Conservation (phyloP, 2,113 vertebrate species). For the Gyps fulvus region DNA sequence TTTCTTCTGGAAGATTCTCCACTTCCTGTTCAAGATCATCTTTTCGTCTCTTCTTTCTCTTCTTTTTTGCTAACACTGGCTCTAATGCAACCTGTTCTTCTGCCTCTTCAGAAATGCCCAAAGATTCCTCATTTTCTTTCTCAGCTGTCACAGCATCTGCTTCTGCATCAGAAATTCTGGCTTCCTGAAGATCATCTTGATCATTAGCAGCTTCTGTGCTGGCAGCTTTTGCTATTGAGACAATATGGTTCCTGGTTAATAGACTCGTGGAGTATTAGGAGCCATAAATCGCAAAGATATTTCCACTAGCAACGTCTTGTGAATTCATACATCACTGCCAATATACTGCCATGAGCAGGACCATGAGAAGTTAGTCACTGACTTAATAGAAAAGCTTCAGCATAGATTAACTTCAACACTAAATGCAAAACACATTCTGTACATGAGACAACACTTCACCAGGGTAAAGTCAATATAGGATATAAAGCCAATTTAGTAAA, state of each 20-base stretch:
- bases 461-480: background rate
- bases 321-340: background rate
- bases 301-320: background rate
- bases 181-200: conserved; percentile 25
- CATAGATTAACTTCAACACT: background rate
- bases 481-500: background rate
- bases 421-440: background rate
- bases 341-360: background rate
- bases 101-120: conserved; percentile 39
- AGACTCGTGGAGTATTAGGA: background rate
- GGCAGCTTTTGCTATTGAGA: conserved; percentile 61
- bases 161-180: conserved; percentile 52
- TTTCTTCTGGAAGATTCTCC: conserved; percentile 6
- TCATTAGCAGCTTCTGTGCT: conserved; percentile 10
- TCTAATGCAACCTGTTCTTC: conserved; percentile 47
- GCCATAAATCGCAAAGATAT: background rate
- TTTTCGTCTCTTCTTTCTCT: conserved; percentile 69
- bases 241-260: background rate
- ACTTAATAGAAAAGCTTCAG: background rate
- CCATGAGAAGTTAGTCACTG: background rate
- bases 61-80: conserved; percentile 62
- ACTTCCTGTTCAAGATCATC: conserved; percentile 23
- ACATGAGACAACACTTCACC: background rate
- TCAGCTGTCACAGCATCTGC: conserved; percentile 65
- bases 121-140: conserved; percentile 83